These are phyloP conservation scores for Mimas tiliae DNA, from an alignment of 2,888 invertebrate species.

Conservation along the genomic window DNA sequence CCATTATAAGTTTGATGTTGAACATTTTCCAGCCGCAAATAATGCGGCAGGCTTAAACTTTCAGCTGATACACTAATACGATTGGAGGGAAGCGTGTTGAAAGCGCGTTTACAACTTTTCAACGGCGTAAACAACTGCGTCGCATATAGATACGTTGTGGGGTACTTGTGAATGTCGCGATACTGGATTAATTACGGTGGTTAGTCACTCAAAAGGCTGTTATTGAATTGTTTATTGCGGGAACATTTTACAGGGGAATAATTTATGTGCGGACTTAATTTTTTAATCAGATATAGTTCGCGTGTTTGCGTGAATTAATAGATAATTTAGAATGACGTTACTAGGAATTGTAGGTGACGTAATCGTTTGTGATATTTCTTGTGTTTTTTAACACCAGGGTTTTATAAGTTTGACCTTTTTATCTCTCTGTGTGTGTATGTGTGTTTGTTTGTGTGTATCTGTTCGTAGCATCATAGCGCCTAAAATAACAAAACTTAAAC, in stretches of 20 bases:
- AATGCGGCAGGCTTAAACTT: conserved; percentile 63
- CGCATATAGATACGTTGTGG: conserved; percentile 26
- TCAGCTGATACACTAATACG: conserved; percentile 67
- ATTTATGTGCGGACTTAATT: neutral
- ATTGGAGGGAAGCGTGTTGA: conserved; percentile 60
- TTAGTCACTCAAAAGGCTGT: neutral
- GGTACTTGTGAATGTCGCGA: conserved; percentile 21
- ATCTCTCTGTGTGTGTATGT: too few relatives aligned
- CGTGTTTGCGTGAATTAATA: neutral
- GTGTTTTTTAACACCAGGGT: too few relatives aligned
- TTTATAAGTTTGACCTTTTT: too few relatives aligned
- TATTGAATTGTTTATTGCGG: conserved; percentile 15
- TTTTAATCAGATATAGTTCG: neutral
- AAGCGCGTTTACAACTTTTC: conserved; percentile 66
- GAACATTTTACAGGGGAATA: neutral
- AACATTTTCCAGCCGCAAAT: conserved; percentile 68
- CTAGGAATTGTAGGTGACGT: neutral
- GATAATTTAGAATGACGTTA: neutral
- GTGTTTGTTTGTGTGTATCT: too few relatives aligned
- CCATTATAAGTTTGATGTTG: conserved; percentile 74
- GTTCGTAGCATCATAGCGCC: too few relatives aligned
- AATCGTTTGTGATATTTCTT: too few relatives aligned
- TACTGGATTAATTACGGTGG: conserved; percentile 20
- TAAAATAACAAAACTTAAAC: too few relatives aligned
- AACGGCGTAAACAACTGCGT: conserved; percentile 64